A percentile compares a stretch with the other conserved stretches of the same genome.
Evolutionary conservation across 1,140 invertebrate genomes (phyloP).

Genomic region (Aphidius gifuensis): DNA sequence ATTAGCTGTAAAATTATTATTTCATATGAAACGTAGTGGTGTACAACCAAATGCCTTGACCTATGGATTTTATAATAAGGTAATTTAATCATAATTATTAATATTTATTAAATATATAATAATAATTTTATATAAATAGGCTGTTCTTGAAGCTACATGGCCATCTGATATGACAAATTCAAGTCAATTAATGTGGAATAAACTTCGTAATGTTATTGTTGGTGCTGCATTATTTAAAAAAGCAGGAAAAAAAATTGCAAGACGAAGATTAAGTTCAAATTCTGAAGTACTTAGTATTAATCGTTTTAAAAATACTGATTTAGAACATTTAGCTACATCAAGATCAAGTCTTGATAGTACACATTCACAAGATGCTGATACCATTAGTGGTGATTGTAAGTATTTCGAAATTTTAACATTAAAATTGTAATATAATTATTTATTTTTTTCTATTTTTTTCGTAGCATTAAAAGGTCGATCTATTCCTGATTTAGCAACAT

Average conservation of each 20-base stretch:
- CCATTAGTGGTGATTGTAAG: conserved; percentile 48
- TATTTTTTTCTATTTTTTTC: conserved; percentile 20
- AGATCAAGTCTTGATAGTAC: conserved; percentile 51
- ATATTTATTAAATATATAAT: neutral
- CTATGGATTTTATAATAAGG: conserved; percentile 74
- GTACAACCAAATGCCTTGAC: conserved; percentile 97
- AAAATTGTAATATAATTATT: conserved; percentile 2
- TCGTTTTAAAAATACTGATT: conserved; percentile 42
- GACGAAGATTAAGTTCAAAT: conserved; percentile 50
- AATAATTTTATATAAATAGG: conserved; percentile 44
- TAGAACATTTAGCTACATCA: conserved; percentile 47
- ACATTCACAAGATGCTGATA: conserved; percentile 52
- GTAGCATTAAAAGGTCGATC: conserved; percentile 50
- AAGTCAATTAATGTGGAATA: conserved; percentile 87
- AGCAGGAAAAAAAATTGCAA: conserved; percentile 63
- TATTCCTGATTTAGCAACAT: conserved; percentile 49
- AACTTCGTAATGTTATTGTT: conserved; percentile 86
- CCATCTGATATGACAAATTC: conserved; percentile 80
- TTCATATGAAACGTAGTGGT: conserved; percentile 92
- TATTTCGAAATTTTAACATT: conserved; percentile 17
- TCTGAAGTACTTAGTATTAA: conserved; percentile 39
- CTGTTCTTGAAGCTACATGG: conserved; percentile 92
- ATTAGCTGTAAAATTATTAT: conserved; percentile 90
- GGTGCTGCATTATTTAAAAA: conserved; percentile 84
- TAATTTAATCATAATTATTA: conserved; percentile 19